Percentiles rank a stretch among this genome's conserved stretches.
These are phyloP conservation scores for Hedychridium roseum DNA, from an alignment of 2,888 invertebrate species.

Conservation along the genomic window DNA sequence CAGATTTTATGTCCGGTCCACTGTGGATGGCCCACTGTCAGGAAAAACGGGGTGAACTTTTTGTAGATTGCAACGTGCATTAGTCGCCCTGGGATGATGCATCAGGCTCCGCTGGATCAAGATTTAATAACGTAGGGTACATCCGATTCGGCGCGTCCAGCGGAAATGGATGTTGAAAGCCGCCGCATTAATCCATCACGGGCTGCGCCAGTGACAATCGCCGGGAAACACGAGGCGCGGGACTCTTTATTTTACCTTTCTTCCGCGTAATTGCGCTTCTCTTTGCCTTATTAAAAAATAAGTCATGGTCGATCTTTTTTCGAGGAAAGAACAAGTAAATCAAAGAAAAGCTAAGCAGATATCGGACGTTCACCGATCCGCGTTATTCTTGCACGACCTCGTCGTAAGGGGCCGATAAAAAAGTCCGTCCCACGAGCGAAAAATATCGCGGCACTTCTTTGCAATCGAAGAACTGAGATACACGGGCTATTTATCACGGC, in stretches of 20 bases:
- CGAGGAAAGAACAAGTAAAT: no score
- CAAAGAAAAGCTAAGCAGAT: constrained; percentile 5
- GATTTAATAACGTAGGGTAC: constrained; percentile 9
- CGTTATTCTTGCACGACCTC: no score
- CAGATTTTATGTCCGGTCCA: no score
- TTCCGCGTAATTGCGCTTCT: background rate
- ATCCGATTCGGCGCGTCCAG: constrained; percentile 1
- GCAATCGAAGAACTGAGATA: constrained; percentile 27
- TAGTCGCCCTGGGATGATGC: constrained; percentile 1
- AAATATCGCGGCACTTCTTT: constrained; percentile 19
- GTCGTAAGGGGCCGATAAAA: no score
- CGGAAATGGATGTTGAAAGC: constrained; percentile 4
- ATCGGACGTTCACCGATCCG: no score
- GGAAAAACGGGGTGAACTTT: background rate
- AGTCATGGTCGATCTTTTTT: no score
- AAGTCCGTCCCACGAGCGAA: no score
- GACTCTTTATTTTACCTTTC: background rate
- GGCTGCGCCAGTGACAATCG: constrained; percentile 5
- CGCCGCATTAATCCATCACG: constrained; percentile 10
- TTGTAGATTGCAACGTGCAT: background rate
- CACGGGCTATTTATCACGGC: constrained; percentile 26
- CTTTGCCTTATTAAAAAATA: background rate
- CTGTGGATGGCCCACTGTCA: no score
- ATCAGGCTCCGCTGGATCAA: constrained; percentile 1
- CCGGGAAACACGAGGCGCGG: background rate